Base-by-base conservation (phyloP, 2,888 invertebrate genomes). In the Sicus ferrugineus region DNA sequence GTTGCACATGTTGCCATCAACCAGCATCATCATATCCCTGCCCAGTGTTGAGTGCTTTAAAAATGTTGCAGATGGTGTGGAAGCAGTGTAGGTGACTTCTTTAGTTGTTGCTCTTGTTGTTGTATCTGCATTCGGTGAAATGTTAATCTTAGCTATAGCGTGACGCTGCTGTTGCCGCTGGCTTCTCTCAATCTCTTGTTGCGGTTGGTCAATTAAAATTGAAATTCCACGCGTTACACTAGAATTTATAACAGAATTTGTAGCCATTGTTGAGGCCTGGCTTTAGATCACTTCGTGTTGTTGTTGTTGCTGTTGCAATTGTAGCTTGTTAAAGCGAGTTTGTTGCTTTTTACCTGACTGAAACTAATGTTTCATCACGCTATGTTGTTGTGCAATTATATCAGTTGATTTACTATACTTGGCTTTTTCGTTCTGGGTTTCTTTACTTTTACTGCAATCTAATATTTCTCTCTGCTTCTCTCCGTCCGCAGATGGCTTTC, bases 161-260 rank as follows among this genome's bases (percentile, higher is more conserved):
- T 71, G 73, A 66, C 68, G 72, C 67, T 73, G 72, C 69, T 74
- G 73, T 70, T 76, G 72, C 50, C 65, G 50, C 38, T 6, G 26
- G 11, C 26, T 16, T 26, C 26, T 28, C 54, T 54, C 26, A 3
- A 28, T 6, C 28, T 58, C 67, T 30, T 61, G 28, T 26, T 21
- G 42, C 28, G 62, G 65, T 72, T 74, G 74, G 70, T 77, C 77
- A 74, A 77, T 74, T 69, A 72, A 62, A 72, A 77, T 76, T 31
- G 75, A 77, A 70, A 77, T 74, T 68, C 75, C 77, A 69, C 74
- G 73, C 63, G 69, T 50, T 64, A 70, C 65, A 58, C 72, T 74
- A 61, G 75, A 70, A 70, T 73, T 75, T 71, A 74, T 75, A 70
- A 75, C 73, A 59, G 77, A 74, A 74, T 74, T 77, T 38, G 75